These are phyloP conservation scores for Helogale parvula DNA, from an alignment of 2,113 vertebrate species.

Conservation along the genomic window DNA sequence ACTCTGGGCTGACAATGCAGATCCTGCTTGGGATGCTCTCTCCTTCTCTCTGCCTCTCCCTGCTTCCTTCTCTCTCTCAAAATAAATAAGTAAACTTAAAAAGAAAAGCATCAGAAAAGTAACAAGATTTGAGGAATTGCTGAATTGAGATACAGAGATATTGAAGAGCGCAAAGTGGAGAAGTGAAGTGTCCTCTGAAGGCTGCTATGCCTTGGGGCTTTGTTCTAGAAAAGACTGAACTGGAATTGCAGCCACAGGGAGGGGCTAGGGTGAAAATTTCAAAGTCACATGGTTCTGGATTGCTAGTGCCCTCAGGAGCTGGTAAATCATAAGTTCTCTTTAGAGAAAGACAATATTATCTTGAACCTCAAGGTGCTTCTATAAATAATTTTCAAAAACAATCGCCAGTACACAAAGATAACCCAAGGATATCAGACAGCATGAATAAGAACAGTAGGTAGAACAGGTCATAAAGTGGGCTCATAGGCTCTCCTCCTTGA, in stretches of 20 bases:
- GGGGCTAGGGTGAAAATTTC: not conserved
- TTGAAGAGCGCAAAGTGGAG: not conserved
- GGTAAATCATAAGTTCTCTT: not conserved
- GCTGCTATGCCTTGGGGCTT: not conserved
- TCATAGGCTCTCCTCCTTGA: not conserved
- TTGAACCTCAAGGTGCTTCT: not conserved
- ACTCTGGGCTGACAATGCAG: no score
- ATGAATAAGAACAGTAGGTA: not conserved
- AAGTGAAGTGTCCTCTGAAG: not conserved
- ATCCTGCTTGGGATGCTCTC: no score
- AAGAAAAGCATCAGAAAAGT: not conserved
- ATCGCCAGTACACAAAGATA: not conserved
- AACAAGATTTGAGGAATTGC: not conserved
- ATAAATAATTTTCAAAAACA: slow-evolving; percentile 52
- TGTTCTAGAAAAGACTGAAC: not conserved
- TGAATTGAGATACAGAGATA: not conserved
- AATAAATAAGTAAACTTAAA: no score
- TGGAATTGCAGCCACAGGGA: not conserved
- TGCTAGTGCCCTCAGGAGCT: not conserved
- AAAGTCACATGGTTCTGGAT: not conserved
- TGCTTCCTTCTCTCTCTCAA: no score
- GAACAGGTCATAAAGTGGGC: not conserved
- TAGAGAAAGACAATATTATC: slow-evolving; percentile 1
- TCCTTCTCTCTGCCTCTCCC: no score
- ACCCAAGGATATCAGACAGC: not conserved